A percentile compares a stretch with the other conserved stretches of the same genome.
Evolutionary conservation across 1,140 invertebrate species (phyloP).

Genomic region (Sinella curviseta): DNA sequence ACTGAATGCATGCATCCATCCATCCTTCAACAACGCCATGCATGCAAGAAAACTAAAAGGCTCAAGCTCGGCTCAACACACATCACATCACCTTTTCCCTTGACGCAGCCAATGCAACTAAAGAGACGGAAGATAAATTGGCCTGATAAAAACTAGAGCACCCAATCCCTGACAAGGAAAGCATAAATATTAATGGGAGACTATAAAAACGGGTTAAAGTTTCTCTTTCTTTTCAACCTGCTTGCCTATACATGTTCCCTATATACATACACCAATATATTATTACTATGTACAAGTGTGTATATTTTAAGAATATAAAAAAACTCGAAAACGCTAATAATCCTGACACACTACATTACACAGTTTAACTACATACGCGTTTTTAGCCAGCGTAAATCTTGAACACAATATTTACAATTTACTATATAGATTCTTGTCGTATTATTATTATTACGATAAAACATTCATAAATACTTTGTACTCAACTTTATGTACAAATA

Average conservation of each 20-base stretch:
- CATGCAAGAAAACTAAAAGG: not conserved
- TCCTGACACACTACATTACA: not conserved
- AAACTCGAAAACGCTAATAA: not conserved
- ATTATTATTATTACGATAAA: not conserved
- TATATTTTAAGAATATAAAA: no score
- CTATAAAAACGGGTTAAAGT: slow-evolving; percentile 23
- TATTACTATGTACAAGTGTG: not conserved
- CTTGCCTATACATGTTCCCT: not conserved
- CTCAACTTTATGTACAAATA: not conserved
- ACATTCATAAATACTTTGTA: not conserved
- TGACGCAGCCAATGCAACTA: slow-evolving; percentile 11
- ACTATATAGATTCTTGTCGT: not conserved
- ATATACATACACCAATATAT: not conserved
- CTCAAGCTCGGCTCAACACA: not conserved
- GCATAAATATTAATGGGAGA: slow-evolving; percentile 21
- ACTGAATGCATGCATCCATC: not conserved
- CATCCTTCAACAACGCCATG: not conserved
- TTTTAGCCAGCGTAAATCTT: no score
- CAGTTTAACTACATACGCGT: not conserved
- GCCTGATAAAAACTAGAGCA: slow-evolving; percentile 18
- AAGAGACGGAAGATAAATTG: slow-evolving; percentile 21
- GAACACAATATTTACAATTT: no score
- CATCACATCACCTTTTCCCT: not conserved
- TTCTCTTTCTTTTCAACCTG: no score
- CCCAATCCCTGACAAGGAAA: slow-evolving; percentile 15